These are phyloP conservation scores for Ormia ochracea DNA, from an alignment of 2,888 invertebrate species.

Conservation along the genomic window DNA sequence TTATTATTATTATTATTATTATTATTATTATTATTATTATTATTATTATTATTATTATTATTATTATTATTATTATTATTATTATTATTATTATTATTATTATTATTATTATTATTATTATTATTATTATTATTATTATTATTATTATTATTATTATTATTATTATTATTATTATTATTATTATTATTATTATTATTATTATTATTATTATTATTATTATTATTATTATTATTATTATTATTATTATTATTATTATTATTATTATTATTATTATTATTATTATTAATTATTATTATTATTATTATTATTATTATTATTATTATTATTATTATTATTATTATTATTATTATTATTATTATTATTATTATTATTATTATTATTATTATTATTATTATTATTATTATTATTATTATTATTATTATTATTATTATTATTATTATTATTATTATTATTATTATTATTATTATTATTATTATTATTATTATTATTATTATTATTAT, in stretches of 20 bases:
- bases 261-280: neutral
- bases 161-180: neutral
- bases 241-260: neutral
- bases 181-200: neutral
- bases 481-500: neutral
- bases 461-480: neutral
- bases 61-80: neutral
- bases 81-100: neutral
- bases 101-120: neutral
- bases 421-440: neutral
- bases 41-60: neutral
- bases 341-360: neutral
- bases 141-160: neutral
- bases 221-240: neutral
- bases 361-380: neutral
- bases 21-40: neutral
- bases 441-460: neutral
- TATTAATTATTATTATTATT: neutral
- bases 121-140: neutral
- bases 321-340: neutral
- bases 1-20: neutral
- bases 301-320: neutral
- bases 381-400: neutral
- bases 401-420: neutral
- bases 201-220: neutral